Conservation (phyloP, 2,888 invertebrate species). For the Calliphora vomitoria region DNA sequence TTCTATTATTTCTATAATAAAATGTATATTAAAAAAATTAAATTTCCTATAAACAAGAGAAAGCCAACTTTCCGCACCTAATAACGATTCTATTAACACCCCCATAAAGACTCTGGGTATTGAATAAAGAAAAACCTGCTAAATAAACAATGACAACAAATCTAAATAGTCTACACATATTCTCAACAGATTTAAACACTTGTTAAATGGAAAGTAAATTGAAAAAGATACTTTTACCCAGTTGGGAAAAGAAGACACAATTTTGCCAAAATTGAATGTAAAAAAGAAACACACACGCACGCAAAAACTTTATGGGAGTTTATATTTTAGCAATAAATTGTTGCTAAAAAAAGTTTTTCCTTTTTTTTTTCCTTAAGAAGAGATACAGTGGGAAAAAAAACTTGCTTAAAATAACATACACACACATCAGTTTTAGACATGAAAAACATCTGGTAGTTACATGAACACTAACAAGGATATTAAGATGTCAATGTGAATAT, state of each 20-base stretch:
- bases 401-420: conserved; percentile 31
- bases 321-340: conserved; percentile 74
- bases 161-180: conserved; percentile 68
- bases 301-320: conserved; percentile 67
- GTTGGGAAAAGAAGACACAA: neutral
- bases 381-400: conserved; percentile 10
- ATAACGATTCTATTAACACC: conserved; percentile 68
- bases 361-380: neutral
- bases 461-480: conserved; percentile 48
- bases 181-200: conserved; percentile 68
- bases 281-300: conserved; percentile 52
- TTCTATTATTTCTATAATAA: too few species aligned
- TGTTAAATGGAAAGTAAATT: conserved; percentile 61
- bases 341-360: conserved; percentile 63
- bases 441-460: conserved; percentile 60
- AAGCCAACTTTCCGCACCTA: conserved; percentile 26
- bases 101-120: conserved; percentile 42
- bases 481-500: conserved; percentile 39
- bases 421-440: conserved; percentile 35
- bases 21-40: too few species aligned
- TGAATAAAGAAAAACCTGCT: neutral
- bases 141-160: conserved; percentile 20
- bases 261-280: conserved; percentile 5
- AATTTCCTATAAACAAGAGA: neutral
- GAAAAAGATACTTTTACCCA: conserved; percentile 33